Evolutionary conservation across 2,888 invertebrate species (phyloP).

Genomic region (Synanthedon tipuliformis): DNA sequence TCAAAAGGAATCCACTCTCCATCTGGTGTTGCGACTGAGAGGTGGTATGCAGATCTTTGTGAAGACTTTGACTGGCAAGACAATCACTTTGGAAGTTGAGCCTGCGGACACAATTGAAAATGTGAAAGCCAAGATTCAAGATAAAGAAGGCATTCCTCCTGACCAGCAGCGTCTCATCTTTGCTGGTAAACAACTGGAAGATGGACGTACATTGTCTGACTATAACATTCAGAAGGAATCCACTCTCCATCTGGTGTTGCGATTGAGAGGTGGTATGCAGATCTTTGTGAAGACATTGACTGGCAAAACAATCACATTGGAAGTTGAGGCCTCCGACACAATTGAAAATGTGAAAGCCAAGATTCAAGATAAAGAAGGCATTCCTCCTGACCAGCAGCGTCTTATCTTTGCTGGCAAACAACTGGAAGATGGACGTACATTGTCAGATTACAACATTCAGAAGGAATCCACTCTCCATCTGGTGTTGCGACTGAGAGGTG

Average conservation of each 20-base stretch:
- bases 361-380: slow-evolving; percentile 26
- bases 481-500: slow-evolving; percentile 16
- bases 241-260: slow-evolving; percentile 19
- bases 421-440: slow-evolving; percentile 22
- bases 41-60: slow-evolving; percentile 73
- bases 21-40: slow-evolving; percentile 92
- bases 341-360: slow-evolving; percentile 28
- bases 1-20: slow-evolving; percentile 95
- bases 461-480: slow-evolving; percentile 17
- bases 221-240: slow-evolving; percentile 32
- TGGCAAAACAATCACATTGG: slow-evolving; percentile 26
- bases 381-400: slow-evolving; percentile 26
- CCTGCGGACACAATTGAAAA: slow-evolving; percentile 32
- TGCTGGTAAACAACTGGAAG: slow-evolving; percentile 33
- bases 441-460: slow-evolving; percentile 22
- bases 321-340: slow-evolving; percentile 23
- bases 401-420: slow-evolving; percentile 26
- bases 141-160: slow-evolving; percentile 36
- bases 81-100: slow-evolving; percentile 30
- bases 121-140: slow-evolving; percentile 35
- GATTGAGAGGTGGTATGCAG: slow-evolving; percentile 25
- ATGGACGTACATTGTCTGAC: slow-evolving; percentile 32
- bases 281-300: slow-evolving; percentile 27
- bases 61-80: slow-evolving; percentile 32
- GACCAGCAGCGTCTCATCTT: slow-evolving; percentile 35